Evolutionary conservation across 2,113 vertebrate genomes (phyloP).

Genomic region (Bathybates hornii): DNA sequence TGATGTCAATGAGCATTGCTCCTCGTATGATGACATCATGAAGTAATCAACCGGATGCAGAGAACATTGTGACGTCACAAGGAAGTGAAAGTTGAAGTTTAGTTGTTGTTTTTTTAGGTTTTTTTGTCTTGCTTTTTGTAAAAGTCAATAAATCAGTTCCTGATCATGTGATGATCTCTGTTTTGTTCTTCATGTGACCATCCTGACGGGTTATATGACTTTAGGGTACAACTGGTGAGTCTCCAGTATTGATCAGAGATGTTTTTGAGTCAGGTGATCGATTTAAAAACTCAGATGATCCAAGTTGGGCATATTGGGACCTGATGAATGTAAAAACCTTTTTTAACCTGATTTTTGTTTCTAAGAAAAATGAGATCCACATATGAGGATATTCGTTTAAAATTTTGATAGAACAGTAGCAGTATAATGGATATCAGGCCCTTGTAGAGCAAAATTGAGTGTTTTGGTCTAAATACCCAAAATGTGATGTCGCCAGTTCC

Average conservation of each 20-base stretch:
- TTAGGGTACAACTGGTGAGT: not conserved
- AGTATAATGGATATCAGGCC: no score
- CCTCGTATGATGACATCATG: conserved; percentile 93
- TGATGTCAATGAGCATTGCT: conserved; percentile 99
- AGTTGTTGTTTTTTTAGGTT: not conserved
- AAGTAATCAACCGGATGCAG: not conserved
- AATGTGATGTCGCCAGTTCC: no score
- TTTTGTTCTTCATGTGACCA: not conserved
- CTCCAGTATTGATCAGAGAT: not conserved
- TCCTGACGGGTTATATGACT: not conserved
- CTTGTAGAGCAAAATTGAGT: no score
- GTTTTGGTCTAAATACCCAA: no score
- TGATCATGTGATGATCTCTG: not conserved
- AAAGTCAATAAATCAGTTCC: conserved; percentile 28
- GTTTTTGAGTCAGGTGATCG: not conserved
- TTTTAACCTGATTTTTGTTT: no score
- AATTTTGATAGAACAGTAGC: no score
- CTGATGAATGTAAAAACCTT: no score
- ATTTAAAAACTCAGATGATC: not conserved
- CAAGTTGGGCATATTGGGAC: not conserved
- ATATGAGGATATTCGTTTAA: no score
- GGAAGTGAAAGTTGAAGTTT: not conserved
- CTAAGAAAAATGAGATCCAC: no score
- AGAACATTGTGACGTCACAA: not conserved
- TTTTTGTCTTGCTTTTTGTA: not conserved